These are phyloP conservation scores for Hydrolagus affinis DNA, from an alignment of 2,113 vertebrate species.

Conservation along the genomic window DNA sequence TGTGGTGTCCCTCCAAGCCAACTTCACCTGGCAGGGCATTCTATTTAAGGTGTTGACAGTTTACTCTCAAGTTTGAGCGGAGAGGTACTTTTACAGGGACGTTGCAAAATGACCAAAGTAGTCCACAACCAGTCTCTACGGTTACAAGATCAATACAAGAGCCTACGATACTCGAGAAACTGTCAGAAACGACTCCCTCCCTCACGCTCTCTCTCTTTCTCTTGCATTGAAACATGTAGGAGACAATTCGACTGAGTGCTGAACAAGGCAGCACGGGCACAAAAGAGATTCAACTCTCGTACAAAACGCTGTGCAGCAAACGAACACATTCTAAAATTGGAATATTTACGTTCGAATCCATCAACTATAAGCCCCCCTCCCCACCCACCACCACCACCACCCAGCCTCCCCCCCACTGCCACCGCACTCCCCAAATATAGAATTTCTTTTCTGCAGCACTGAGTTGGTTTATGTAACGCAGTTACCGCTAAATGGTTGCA, in stretches of 20 bases:
- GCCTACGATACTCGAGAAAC: constrained; percentile 37
- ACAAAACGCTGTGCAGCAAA: background rate
- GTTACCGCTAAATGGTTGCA: background rate
- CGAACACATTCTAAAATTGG: constrained; percentile 8
- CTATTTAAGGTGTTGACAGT: constrained; percentile 74
- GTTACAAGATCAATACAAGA: constrained; percentile 75
- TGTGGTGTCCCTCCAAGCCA: constrained; percentile 50
- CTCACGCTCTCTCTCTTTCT: background rate
- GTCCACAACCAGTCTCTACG: constrained; percentile 62
- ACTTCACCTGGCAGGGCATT: constrained; percentile 59
- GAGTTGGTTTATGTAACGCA: background rate
- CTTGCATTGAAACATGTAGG: too few species aligned
- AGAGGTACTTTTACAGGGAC: constrained; percentile 74
- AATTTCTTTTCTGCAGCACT: background rate
- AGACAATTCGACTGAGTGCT: too few species aligned
- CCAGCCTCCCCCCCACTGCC: too few species aligned
- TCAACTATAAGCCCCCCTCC: background rate
- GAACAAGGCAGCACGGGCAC: background rate
- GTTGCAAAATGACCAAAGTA: constrained; percentile 69
- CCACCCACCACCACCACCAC: too few species aligned
- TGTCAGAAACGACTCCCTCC: background rate
- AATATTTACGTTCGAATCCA: background rate
- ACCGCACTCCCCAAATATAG: background rate
- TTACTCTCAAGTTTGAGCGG: constrained; percentile 69
- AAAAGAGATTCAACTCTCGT: background rate